Percentiles rank a stretch among this genome's conserved stretches.
Conservation (phyloP, 2,888 invertebrate species). For the Sinhomidia bicolor region DNA sequence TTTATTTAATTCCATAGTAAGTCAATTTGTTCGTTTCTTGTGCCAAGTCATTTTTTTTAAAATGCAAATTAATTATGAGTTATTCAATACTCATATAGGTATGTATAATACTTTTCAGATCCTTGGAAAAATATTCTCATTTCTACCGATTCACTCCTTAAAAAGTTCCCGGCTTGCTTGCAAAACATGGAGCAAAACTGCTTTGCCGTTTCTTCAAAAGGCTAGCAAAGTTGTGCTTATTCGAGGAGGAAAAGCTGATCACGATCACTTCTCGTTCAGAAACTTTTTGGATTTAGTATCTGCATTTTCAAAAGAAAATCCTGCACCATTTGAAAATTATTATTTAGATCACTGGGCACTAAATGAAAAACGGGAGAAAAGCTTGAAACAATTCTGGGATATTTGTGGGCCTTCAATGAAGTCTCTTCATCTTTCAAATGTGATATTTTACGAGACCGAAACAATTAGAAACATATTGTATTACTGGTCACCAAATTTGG, state of each 20-base stretch:
- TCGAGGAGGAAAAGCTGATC: constrained; percentile 71
- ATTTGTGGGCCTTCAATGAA: constrained; percentile 74
- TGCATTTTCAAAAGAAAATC: constrained; percentile 8
- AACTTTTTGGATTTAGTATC: constrained; percentile 69
- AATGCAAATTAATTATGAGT: not conserved
- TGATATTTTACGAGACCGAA: constrained; percentile 73
- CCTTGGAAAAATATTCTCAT: constrained; percentile 65
- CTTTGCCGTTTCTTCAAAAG: constrained; percentile 62
- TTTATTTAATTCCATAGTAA: constrained; percentile 73
- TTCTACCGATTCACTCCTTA: constrained; percentile 56
- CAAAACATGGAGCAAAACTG: constrained; percentile 60
- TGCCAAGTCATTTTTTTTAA: too few relatives aligned
- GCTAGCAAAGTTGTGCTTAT: constrained; percentile 69
- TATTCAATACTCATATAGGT: not conserved
- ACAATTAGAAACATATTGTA: constrained; percentile 73
- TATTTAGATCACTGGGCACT: constrained; percentile 75
- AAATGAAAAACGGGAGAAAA: constrained; percentile 70
- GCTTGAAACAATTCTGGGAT: constrained; percentile 69
- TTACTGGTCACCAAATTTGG: constrained; percentile 72
- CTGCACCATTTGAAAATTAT: constrained; percentile 71
- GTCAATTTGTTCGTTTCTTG: too few relatives aligned
- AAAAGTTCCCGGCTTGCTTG: constrained; percentile 67
- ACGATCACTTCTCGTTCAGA: constrained; percentile 64
- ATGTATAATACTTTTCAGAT: constrained; percentile 55
- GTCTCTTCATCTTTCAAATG: constrained; percentile 70